phyloP scores from a whole-genome alignment of 2,113 vertebrate species.

The Lycaon pictus region DNA sequence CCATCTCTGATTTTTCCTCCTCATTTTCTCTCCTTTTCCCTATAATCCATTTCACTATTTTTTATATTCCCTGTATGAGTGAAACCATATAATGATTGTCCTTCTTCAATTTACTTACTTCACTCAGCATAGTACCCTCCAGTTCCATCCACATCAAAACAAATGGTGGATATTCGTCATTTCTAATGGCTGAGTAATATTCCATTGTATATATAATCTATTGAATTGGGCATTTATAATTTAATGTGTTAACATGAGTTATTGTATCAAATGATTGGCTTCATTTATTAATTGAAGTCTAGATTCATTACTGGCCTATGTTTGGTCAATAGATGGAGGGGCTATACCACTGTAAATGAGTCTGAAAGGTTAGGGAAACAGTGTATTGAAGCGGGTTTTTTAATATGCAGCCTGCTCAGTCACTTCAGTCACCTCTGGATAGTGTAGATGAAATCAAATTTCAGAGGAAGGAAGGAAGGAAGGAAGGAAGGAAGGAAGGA shows the following conservation, averaged over 20 bases:
- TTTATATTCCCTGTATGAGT: no score
- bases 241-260: not conserved
- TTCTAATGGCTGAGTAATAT: no score
- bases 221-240: not conserved
- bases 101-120: no score
- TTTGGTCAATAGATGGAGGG: not conserved
- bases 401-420: not conserved
- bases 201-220: not conserved
- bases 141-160: no score
- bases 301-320: not conserved
- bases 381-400: not conserved
- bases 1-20: no score
- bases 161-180: no score
- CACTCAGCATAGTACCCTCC: no score
- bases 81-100: no score
- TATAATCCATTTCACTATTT: no score
- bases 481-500: not conserved
- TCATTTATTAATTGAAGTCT: not conserved
- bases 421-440: not conserved
- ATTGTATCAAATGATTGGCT: not conserved
- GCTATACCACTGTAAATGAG: not conserved
- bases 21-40: no score
- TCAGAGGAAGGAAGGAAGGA: no score
- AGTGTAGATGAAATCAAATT: not conserved
- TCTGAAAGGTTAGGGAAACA: not conserved